Evolutionary conservation across 2,888 invertebrate genomes (phyloP).

Genomic region (Sabatieria punctata): DNA sequence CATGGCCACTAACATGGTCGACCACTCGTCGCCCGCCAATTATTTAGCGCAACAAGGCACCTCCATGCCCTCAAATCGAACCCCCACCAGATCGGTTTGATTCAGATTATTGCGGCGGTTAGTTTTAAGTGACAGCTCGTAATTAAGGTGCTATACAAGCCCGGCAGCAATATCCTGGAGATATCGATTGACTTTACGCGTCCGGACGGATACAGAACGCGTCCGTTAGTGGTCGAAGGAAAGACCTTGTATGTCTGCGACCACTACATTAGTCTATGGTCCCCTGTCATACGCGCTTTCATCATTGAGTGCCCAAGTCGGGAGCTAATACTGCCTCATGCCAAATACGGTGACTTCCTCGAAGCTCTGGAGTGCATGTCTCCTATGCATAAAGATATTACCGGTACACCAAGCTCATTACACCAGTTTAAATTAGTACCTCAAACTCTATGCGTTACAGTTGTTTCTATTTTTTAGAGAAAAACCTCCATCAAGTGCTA

Average conservation of each 20-base stretch:
- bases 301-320: conserved; percentile 27
- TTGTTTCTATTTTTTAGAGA: conserved; percentile 13
- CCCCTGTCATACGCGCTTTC: conserved; percentile 18
- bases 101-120: too few species aligned
- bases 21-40: too few species aligned
- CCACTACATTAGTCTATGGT: conserved; percentile 25
- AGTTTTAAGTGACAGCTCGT: too few species aligned
- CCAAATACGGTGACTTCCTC: conserved; percentile 27
- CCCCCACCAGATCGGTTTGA: too few species aligned
- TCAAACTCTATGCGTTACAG: background rate
- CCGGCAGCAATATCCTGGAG: too few species aligned
- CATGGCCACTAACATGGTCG: too few species aligned
- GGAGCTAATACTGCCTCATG: conserved; percentile 29
- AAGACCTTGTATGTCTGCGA: conserved; percentile 28
- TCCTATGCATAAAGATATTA: conserved; percentile 27
- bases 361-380: conserved; percentile 29
- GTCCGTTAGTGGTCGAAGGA: conserved; percentile 9
- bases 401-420: conserved; percentile 1
- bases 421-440: background rate
- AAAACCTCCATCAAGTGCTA: conserved; percentile 25
- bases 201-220: conserved; percentile 2
- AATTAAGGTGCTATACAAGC: too few species aligned
- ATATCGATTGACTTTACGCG: conserved; percentile 4
- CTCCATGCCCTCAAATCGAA: too few species aligned
- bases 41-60: too few species aligned